Conservation (phyloP, 2,113 vertebrate species). For the Podiceps cristatus region DNA sequence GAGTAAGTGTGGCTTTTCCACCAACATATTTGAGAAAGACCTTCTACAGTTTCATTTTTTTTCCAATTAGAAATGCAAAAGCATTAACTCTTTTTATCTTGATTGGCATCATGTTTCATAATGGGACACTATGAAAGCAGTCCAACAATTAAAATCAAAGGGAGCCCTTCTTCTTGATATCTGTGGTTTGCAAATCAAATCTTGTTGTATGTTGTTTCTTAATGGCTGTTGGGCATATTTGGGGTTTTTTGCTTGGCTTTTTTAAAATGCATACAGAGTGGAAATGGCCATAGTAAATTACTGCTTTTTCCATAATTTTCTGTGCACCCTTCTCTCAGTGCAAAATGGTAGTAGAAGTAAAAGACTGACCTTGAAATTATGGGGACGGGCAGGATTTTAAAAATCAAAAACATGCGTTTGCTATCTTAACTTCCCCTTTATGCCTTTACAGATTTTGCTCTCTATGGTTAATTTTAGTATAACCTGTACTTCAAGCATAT, state of each 20-base stretch:
- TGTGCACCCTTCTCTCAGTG: not conserved
- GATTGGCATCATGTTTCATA: not conserved
- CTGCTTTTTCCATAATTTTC: not conserved
- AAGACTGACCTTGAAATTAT: not conserved
- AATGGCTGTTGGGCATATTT: not conserved
- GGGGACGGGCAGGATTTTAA: not conserved
- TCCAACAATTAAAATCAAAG: not conserved
- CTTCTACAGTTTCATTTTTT: not conserved
- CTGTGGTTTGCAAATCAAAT: not conserved
- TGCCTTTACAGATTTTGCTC: not conserved
- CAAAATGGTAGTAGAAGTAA: not conserved
- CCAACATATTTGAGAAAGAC: not conserved
- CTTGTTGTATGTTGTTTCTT: not conserved
- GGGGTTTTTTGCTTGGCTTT: not conserved
- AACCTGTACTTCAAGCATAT: not conserved
- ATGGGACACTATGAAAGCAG: not conserved
- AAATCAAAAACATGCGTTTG: not conserved
- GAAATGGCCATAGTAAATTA: not conserved
- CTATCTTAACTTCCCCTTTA: not conserved
- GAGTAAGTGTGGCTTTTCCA: not conserved
- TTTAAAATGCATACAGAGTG: not conserved
- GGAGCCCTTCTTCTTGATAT: not conserved
- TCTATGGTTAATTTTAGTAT: not conserved
- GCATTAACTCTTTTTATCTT: not conserved
- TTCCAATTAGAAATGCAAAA: not conserved